phyloP scores from a whole-genome alignment of 1,140 invertebrate species.

The Conus ventricosus region DNA sequence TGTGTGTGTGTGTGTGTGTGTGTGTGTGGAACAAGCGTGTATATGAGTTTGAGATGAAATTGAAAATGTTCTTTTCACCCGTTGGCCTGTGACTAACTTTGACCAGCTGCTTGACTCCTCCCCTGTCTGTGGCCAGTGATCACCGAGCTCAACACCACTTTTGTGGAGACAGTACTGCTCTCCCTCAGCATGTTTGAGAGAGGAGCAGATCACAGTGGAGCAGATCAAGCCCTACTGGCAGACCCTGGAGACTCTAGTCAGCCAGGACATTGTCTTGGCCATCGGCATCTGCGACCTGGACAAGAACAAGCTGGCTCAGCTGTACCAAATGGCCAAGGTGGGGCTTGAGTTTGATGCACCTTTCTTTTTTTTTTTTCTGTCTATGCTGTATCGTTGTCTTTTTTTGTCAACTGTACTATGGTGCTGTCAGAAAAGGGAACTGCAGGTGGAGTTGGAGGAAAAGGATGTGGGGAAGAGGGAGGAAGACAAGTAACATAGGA shows the following conservation, averaged over 20 bases:
- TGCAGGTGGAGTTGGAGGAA: too few relatives aligned
- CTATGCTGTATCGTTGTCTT: background rate
- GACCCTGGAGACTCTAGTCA: conserved; percentile 83
- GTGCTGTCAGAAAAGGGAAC: background rate
- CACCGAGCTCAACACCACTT: conserved; percentile 79
- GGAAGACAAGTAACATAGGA: too few relatives aligned
- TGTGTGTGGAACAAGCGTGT: too few relatives aligned
- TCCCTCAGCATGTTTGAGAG: conserved; percentile 79
- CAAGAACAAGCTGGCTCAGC: conserved; percentile 83
- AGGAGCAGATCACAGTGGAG: conserved; percentile 73
- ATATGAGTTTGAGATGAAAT: too few relatives aligned
- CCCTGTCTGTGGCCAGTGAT: conserved; percentile 77
- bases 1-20: too few relatives aligned
- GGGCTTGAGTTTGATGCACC: conserved; percentile 35
- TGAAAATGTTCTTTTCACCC: too few relatives aligned
- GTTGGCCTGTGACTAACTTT: too few relatives aligned
- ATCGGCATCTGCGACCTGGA: conserved; percentile 94
- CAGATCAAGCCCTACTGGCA: conserved; percentile 84
- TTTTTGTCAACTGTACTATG: too few relatives aligned
- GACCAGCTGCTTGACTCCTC: too few relatives aligned
- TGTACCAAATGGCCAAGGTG: conserved; percentile 86
- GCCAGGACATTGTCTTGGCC: conserved; percentile 81
- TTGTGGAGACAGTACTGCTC: conserved; percentile 85
- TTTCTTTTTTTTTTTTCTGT: too few relatives aligned
- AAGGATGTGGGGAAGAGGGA: too few relatives aligned